phyloP scores from a whole-genome alignment of 2,888 invertebrate genomes.

The Diloba caeruleocephala region DNA sequence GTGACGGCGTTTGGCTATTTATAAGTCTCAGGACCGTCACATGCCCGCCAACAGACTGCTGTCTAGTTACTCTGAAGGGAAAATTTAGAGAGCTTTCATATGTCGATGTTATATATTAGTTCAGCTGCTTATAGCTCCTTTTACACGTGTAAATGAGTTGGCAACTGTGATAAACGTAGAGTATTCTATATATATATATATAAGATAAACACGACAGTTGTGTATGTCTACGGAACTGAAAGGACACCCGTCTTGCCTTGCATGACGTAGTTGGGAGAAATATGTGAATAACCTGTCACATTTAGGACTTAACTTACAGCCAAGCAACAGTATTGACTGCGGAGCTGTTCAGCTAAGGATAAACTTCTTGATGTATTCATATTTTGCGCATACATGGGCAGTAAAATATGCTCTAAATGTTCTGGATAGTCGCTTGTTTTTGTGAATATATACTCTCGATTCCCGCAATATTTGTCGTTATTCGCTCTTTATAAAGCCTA shows the following conservation, averaged over 20 bases:
- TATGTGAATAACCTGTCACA: too few species aligned
- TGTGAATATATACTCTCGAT: slow-evolving; percentile 29
- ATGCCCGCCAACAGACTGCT: slow-evolving; percentile 19
- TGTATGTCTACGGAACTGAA: too few species aligned
- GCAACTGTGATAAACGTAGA: too few species aligned
- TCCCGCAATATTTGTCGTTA: slow-evolving; percentile 33
- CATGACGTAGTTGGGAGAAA: too few species aligned
- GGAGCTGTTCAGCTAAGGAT: slow-evolving; percentile 20
- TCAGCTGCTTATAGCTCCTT: too few species aligned
- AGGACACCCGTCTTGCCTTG: too few species aligned
- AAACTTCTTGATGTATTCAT: slow-evolving; percentile 31
- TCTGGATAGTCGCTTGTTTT: slow-evolving; percentile 27
- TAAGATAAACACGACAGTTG: too few species aligned
- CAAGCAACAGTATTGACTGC: background rate
- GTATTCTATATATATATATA: too few species aligned
- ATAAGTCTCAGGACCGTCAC: slow-evolving; percentile 52
- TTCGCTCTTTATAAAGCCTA: slow-evolving; percentile 33
- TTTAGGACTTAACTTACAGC: too few species aligned
- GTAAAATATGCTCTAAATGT: slow-evolving; percentile 34
- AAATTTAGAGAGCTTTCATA: slow-evolving; percentile 14
- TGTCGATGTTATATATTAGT: slow-evolving; percentile 1
- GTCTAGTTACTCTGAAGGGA: slow-evolving; percentile 17
- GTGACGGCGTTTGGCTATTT: slow-evolving; percentile 61
- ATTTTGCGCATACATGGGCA: slow-evolving; percentile 24
- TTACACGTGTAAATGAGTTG: too few species aligned